These are phyloP conservation scores for Caenorhabditis zanzibari DNA, from an alignment of 2,888 invertebrate species.

Conservation along the genomic window DNA sequence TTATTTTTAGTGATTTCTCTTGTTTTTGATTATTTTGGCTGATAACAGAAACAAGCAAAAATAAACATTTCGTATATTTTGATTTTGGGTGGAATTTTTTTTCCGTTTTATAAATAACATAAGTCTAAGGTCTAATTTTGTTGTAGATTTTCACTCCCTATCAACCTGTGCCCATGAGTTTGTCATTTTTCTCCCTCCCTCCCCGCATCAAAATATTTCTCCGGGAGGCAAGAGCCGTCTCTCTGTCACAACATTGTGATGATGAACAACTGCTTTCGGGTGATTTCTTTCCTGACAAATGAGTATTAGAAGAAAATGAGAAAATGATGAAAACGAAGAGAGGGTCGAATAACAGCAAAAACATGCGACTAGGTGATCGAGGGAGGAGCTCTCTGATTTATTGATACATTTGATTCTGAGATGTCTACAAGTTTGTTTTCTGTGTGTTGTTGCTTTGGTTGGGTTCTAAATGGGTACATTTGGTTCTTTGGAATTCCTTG, in stretches of 20 bases:
- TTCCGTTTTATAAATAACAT: too few relatives aligned
- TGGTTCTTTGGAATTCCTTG: background rate
- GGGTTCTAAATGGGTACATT: background rate
- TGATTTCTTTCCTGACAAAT: conserved; percentile 13
- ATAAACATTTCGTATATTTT: conserved; percentile 39
- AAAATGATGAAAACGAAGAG: background rate
- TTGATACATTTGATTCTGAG: conserved; percentile 1
- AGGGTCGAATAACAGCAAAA: conserved; percentile 63
- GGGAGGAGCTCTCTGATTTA: conserved; percentile 48
- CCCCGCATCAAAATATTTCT: background rate
- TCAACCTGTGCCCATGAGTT: background rate
- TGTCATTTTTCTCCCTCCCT: background rate
- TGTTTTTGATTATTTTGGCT: conserved; percentile 15
- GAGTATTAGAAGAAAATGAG: background rate
- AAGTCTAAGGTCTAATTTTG: too few relatives aligned
- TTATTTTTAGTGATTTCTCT: conserved; percentile 41
- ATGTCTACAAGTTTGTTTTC: background rate
- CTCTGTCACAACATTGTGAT: conserved; percentile 61
- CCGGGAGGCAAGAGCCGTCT: conserved; percentile 33
- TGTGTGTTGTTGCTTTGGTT: conserved; percentile 4
- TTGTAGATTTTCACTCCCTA: too few relatives aligned
- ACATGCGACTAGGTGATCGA: conserved; percentile 50
- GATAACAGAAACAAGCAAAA: conserved; percentile 9
- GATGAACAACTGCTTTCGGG: conserved; percentile 57
- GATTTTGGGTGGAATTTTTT: background rate